phyloP scores from a whole-genome alignment of 2,797 vertebrate species.

The Mycteria americana region DNA sequence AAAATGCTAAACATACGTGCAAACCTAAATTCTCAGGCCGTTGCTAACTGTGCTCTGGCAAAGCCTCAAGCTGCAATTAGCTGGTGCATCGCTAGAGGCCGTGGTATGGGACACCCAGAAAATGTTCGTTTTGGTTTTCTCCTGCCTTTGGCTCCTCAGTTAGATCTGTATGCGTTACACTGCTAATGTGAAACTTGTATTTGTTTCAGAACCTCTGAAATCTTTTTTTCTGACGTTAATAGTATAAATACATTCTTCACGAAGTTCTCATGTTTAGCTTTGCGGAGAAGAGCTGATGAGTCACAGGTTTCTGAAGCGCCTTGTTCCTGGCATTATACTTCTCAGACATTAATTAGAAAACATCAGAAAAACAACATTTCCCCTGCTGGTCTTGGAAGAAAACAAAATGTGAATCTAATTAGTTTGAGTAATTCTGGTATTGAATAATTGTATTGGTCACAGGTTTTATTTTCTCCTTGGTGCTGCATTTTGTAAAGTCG shows the following conservation, averaged over 20 bases:
- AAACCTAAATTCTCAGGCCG: neutral
- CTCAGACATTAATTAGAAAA: neutral
- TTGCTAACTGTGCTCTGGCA: neutral
- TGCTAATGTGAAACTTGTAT: neutral
- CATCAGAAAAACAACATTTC: neutral
- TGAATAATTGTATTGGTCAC: neutral
- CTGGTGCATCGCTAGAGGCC: constrained; percentile 17
- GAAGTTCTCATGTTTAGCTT: neutral
- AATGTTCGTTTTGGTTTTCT: neutral
- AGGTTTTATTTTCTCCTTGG: neutral
- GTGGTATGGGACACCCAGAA: neutral
- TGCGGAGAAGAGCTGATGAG: neutral
- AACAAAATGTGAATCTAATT: neutral
- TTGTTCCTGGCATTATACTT: neutral
- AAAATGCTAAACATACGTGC: neutral
- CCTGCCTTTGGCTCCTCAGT: neutral
- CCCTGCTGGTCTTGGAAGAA: neutral
- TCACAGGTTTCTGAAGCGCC: neutral
- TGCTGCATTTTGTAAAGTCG: neutral
- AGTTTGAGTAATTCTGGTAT: neutral
- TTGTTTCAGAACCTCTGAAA: neutral
- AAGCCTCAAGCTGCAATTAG: neutral
- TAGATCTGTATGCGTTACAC: fast-evolving
- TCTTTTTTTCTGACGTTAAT: neutral
- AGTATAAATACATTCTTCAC: neutral